Evolutionary conservation across 1,140 invertebrate genomes (phyloP), one percentile per base, ranked within the genome.

Genomic region (Drosophila suzukii): DNA sequence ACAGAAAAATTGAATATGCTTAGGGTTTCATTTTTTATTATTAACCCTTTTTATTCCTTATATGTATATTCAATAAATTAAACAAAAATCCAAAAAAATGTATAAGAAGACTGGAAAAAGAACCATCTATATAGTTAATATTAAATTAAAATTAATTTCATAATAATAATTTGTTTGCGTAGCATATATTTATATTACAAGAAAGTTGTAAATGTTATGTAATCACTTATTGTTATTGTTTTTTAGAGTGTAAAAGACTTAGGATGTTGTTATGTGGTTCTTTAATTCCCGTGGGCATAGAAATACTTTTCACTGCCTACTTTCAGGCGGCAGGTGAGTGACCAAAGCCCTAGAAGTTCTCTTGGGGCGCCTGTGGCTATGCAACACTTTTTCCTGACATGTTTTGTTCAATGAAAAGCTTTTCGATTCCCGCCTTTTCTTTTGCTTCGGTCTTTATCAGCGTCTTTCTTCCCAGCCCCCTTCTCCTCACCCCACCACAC

Each of bases 401-500:
- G 13, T 13, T 47, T 56, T 56, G 11, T 70, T 70, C 38, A 71
- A 71, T 71, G 46, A 71, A 70, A 72, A 60, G 55, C 70, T 73
- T 32, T 6, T 20, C 38, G 38, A 13, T 49, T 62, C 58, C 44
- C 44, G 41, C 27, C 34, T 10, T 32, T 39, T 41, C 12, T 13
- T 81, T 78, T 78, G 67, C 63, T 53, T 77, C 17, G 36, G 6
- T 56, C 58, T 67, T 57, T 62, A 62, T 81, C 61, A 58, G 17
- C 7, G 30, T 10, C 10, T 10, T n/a, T 17, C 17, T 4, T 12
- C 17, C 15, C 17, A n/a, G 3, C 17, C 43, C 0, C 17, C 7
- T 6, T 7, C 43, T 10, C 2, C 0, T 12, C 20, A 10, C 6
- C 8, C 17, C 5, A 20, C 36, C 8, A 17, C 5, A 20, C 36